Evolutionary conservation across 1,140 invertebrate genomes (phyloP).

Genomic region (Leptinotarsa texana): DNA sequence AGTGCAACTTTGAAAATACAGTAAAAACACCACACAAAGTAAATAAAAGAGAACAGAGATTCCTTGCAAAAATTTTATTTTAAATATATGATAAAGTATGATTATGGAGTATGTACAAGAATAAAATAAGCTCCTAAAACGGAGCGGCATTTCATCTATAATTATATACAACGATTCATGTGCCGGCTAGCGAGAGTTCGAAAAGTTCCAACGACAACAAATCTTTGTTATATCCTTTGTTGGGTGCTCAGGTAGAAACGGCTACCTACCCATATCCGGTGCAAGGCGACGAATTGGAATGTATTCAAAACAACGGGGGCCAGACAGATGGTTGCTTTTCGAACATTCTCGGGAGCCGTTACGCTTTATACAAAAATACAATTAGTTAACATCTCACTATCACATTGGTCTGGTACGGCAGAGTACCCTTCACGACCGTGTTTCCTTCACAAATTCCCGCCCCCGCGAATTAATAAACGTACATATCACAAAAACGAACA

Average conservation of each 20-base stretch:
- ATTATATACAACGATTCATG: slow-evolving; percentile 16
- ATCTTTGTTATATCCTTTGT: slow-evolving; percentile 10
- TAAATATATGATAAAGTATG: slow-evolving; percentile 44
- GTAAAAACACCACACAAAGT: not conserved
- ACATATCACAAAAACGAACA: slow-evolving; percentile 24
- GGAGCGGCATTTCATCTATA: slow-evolving; percentile 32
- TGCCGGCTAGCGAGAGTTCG: slow-evolving; percentile 15
- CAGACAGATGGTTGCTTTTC: slow-evolving; percentile 1
- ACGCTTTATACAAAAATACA: slow-evolving; percentile 32
- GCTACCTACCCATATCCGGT: slow-evolving; percentile 31
- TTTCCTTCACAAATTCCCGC: slow-evolving; percentile 23
- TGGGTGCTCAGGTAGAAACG: slow-evolving; percentile 24
- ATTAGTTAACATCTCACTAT: slow-evolving; percentile 41
- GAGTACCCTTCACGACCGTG: not conserved
- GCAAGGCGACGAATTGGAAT: slow-evolving; percentile 33
- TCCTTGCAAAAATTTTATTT: slow-evolving; percentile 38
- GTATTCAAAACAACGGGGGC: slow-evolving; percentile 26
- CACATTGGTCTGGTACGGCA: slow-evolving; percentile 32
- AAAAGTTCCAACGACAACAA: slow-evolving; percentile 9
- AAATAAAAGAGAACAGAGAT: slow-evolving; percentile 31
- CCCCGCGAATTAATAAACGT: slow-evolving; percentile 23
- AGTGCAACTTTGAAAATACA: not conserved
- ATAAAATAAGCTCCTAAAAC: slow-evolving; percentile 49
- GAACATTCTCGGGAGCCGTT: not conserved
- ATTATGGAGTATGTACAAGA: slow-evolving; percentile 46